Conservation (phyloP, 2,797 vertebrate species). For the Gephyroberyx darwinii region DNA sequence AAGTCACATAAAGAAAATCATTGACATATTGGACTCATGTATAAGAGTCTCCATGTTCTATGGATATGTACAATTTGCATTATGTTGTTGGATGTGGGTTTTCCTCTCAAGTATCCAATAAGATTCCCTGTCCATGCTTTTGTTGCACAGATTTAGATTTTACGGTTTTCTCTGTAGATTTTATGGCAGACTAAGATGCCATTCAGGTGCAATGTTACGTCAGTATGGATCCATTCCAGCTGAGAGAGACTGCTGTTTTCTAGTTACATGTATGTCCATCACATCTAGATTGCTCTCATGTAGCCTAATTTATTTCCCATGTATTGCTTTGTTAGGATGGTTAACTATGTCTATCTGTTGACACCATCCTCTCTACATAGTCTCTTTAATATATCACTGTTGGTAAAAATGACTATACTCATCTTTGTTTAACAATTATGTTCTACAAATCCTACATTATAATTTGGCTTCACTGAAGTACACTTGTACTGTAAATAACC, state of each 20-base stretch:
- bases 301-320: slow-evolving; percentile 67
- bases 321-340: neutral
- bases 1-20: slow-evolving; percentile 6
- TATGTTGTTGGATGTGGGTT: slow-evolving; percentile 39
- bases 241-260: slow-evolving; percentile 48
- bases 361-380: neutral
- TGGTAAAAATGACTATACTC: slow-evolving; percentile 22
- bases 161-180: slow-evolving; percentile 30
- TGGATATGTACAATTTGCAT: slow-evolving; percentile 30
- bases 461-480: slow-evolving; percentile 25
- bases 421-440: slow-evolving; percentile 5
- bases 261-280: slow-evolving; percentile 44
- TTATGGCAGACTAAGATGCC: slow-evolving; percentile 33
- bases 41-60: neutral
- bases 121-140: slow-evolving; percentile 25
- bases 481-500: slow-evolving; percentile 61
- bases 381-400: slow-evolving; percentile 38
- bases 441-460: slow-evolving; percentile 23
- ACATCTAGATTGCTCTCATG: slow-evolving; percentile 37
- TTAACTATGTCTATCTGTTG: neutral
- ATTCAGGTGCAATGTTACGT: slow-evolving; percentile 57
- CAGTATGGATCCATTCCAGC: slow-evolving; percentile 45
- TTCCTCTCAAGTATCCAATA: slow-evolving; percentile 17
- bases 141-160: slow-evolving; percentile 47
- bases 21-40: slow-evolving; percentile 26